Evolutionary conservation across 2,113 vertebrate genomes (phyloP).

Genomic region (Corythornis vintsioides): DNA sequence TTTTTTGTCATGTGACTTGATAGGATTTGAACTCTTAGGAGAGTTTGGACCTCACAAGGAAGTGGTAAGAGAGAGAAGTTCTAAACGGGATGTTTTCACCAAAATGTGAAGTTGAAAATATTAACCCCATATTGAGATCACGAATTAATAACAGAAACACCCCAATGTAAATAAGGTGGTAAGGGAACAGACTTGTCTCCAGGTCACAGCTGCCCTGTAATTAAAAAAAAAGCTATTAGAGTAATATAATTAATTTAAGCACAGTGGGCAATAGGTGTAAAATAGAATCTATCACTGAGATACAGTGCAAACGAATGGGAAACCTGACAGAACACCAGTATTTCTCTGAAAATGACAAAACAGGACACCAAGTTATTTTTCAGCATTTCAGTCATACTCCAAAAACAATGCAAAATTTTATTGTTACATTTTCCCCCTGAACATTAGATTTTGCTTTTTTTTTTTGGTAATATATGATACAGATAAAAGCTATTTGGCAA

Average conservation of each 20-base stretch:
- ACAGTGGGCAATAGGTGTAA: background rate
- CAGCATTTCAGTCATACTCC: background rate
- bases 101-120: background rate
- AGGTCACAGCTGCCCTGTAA: background rate
- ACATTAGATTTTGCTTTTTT: conserved; percentile 37
- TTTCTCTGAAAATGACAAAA: background rate
- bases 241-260: background rate
- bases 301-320: background rate
- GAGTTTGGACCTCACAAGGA: background rate
- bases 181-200: background rate
- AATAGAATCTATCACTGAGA: background rate
- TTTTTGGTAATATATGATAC: conserved; percentile 16
- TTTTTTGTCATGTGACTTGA: background rate
- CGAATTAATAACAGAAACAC: background rate
- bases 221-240: background rate
- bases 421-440: conserved; percentile 19
- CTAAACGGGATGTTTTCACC: background rate
- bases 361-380: background rate
- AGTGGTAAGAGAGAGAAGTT: background rate
- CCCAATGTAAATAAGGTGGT: background rate
- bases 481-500: conserved; percentile 55
- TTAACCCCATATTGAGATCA: background rate
- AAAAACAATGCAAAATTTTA: background rate
- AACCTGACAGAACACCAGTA: background rate
- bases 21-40: background rate